Evolutionary conservation across 2,797 vertebrate genomes (phyloP).

Genomic region (Cacajao melanocephalus): DNA sequence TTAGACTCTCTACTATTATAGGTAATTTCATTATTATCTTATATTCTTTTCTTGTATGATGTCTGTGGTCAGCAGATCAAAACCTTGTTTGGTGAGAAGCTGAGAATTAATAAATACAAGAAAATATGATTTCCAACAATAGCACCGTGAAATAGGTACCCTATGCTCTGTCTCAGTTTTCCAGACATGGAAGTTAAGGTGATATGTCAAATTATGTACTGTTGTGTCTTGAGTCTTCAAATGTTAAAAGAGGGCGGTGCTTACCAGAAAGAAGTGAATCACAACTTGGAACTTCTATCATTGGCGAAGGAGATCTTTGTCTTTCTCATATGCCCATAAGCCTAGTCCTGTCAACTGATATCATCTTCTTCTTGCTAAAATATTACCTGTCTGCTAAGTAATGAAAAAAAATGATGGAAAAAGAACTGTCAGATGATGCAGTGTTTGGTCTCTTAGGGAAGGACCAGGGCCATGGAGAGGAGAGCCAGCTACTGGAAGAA

Average conservation of each 20-base stretch:
- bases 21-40: background rate
- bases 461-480: conserved; percentile 50
- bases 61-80: background rate
- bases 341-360: background rate
- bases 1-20: background rate
- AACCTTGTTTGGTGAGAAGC: background rate
- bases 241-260: background rate
- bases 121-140: background rate
- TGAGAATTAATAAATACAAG: background rate
- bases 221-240: background rate
- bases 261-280: background rate
- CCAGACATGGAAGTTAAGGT: background rate
- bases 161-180: background rate
- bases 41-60: background rate
- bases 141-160: background rate
- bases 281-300: background rate
- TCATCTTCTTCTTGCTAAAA: background rate
- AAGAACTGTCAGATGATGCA: background rate
- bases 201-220: background rate
- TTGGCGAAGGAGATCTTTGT: background rate
- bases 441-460: conserved; percentile 47
- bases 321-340: background rate
- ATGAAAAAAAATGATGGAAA: background rate
- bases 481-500: conserved; percentile 65
- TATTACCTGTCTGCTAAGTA: background rate